Evolutionary conservation across 2,888 invertebrate species (phyloP), one percentile per base, ranked within the genome.

Genomic region (Onthophagus sagittarius): DNA sequence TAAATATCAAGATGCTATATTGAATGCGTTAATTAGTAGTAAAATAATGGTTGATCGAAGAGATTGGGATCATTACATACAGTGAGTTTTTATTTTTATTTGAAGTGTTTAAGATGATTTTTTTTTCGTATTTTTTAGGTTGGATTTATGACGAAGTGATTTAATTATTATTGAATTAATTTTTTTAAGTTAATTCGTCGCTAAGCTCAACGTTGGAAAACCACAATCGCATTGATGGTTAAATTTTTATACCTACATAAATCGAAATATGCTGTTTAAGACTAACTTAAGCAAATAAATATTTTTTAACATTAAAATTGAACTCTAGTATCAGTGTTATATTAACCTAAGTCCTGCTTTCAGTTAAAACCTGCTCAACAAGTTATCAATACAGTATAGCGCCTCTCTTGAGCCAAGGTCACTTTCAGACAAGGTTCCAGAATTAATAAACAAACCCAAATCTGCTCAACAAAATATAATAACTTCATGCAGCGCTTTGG

Each of bases 271-370:
- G 7, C 33, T 5, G 7, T 7, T 33, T 33, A 11, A 53, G 23
- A 53, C 6, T 53, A 53, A 53, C 1, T 86, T 86, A 92, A 64
- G 88, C 92, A 78, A 93, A 91, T 79, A 96, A 87, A 88, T 93
- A 95, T 84, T 96, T 96, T 83, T 95, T 93, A 0, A 96, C 96
- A 82, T n/a, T 93, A 92, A 71, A 94, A 88, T 77, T 93, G 93
- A 0, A 92, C 94, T 85, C 99, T 99, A 83, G 96, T 98, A 79
- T 99, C 98, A 87, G n/a, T n/a, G n/a, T n/a, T n/a, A n/a, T n/a
- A n/a, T n/a, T n/a, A n/a, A n/a, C n/a, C n/a, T n/a, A n/a, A n/a
- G n/a, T n/a, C n/a, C n/a, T n/a, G n/a, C n/a, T n/a, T n/a, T n/a
- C n/a, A n/a, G n/a, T n/a, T n/a, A n/a, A n/a, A n/a, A n/a, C n/a